Evolutionary conservation across 2,888 invertebrate genomes (phyloP).

Genomic region (Oscheius sp.): DNA sequence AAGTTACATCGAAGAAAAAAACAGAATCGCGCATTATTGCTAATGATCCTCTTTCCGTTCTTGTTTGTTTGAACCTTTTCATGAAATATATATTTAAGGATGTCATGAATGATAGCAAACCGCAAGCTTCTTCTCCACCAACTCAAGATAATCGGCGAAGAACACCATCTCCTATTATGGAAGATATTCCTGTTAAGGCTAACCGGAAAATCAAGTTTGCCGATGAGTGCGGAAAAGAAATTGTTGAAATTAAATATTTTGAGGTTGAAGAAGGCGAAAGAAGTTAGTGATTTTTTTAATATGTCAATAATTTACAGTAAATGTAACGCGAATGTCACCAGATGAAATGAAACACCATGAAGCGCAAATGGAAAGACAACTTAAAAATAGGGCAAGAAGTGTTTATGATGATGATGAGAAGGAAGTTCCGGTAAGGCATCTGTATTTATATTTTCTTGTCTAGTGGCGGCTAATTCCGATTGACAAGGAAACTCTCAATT

Average conservation of each 20-base stretch:
- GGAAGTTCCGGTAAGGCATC: neutral
- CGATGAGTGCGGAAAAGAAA: slow-evolving; percentile 80
- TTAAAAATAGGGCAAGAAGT: neutral
- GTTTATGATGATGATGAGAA: slow-evolving; percentile 25
- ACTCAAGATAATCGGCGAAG: slow-evolving; percentile 1
- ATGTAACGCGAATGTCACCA: slow-evolving; percentile 31
- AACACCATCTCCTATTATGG: slow-evolving; percentile 10
- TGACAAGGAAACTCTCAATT: neutral
- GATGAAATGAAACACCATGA: slow-evolving; percentile 39
- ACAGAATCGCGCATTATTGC: neutral
- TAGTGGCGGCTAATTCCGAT: slow-evolving; percentile 29
- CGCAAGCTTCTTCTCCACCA: neutral
- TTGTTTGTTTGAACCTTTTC: slow-evolving; percentile 9
- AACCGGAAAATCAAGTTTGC: slow-evolving; percentile 79
- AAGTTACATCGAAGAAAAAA: neutral
- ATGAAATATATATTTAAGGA: neutral
- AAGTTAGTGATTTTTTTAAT: slow-evolving; percentile 62
- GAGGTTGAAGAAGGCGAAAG: slow-evolving; percentile 94
- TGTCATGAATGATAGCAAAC: neutral
- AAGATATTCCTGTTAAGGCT: slow-evolving; percentile 17
- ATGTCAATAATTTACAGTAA: slow-evolving; percentile 22
- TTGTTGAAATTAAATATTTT: slow-evolving; percentile 87
- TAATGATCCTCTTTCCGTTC: slow-evolving; percentile 12
- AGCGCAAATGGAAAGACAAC: slow-evolving; percentile 24
- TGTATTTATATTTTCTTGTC: neutral